phyloP scores from a whole-genome alignment of 2,888 invertebrate genomes.

The Ceramica pisi region DNA sequence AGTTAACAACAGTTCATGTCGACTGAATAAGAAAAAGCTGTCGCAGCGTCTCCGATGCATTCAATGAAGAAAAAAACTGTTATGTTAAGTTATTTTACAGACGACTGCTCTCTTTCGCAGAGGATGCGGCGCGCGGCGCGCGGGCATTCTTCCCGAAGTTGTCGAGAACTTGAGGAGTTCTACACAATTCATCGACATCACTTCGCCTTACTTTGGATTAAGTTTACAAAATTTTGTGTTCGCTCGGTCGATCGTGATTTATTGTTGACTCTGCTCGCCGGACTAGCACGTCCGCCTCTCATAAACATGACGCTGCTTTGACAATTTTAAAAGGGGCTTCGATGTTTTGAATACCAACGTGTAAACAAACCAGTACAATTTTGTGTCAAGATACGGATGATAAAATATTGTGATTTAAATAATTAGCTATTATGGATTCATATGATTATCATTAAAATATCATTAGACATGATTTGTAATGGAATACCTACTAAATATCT shows the following conservation, averaged over 20 bases:
- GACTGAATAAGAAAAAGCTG: slow-evolving; percentile 70
- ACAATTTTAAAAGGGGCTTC: slow-evolving; percentile 32
- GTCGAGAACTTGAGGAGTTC: slow-evolving; percentile 76
- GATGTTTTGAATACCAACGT: slow-evolving; percentile 23
- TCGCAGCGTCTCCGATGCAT: slow-evolving; percentile 56
- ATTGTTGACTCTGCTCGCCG: slow-evolving; percentile 66
- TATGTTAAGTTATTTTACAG: slow-evolving; percentile 81
- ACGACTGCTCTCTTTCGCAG: slow-evolving; percentile 75
- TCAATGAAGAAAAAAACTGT: slow-evolving; percentile 73
- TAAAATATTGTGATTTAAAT: too few species aligned
- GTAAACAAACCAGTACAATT: slow-evolving; percentile 14
- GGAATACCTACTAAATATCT: neutral
- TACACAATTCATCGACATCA: slow-evolving; percentile 78
- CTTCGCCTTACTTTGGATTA: slow-evolving; percentile 76
- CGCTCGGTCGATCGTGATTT: slow-evolving; percentile 74
- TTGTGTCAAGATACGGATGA: neutral
- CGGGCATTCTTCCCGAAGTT: slow-evolving; percentile 76
- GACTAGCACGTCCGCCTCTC: slow-evolving; percentile 57
- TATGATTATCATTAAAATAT: too few species aligned
- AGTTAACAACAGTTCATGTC: slow-evolving; percentile 72
- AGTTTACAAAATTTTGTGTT: slow-evolving; percentile 79
- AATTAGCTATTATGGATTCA: slow-evolving; percentile 1
- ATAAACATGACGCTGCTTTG: slow-evolving; percentile 56
- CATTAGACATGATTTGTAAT: neutral
- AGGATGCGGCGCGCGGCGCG: slow-evolving; percentile 63